Conservation (phyloP, 2,888 invertebrate species). For the Carabus problematicus region DNA sequence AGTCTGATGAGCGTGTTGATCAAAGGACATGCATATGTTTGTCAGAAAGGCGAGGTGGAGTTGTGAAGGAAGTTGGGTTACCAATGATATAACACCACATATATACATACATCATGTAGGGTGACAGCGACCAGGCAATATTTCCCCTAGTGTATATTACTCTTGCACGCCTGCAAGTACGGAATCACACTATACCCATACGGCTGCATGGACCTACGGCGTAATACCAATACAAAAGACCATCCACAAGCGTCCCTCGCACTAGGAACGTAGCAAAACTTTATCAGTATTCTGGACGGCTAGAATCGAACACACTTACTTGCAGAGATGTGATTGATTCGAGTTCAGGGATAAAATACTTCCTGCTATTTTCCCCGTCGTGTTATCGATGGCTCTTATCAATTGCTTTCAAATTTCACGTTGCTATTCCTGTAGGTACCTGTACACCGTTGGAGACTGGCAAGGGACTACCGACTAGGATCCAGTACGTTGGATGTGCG, state of each 20-base stretch:
- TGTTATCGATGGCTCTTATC: constrained; percentile 41
- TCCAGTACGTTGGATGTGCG: too few species aligned
- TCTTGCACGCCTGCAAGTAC: too few species aligned
- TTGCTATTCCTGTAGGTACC: constrained; percentile 7
- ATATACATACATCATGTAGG: constrained; percentile 18
- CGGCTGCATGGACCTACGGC: too few species aligned
- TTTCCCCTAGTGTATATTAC: not conserved
- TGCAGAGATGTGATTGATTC: constrained; percentile 40
- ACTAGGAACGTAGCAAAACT: not conserved
- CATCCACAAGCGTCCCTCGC: too few species aligned
- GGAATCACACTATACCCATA: not conserved
- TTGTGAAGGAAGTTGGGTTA: not conserved
- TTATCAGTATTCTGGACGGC: constrained; percentile 39
- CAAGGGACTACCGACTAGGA: too few species aligned
- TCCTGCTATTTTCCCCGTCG: constrained; percentile 34
- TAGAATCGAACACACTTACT: constrained; percentile 35
- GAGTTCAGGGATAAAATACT: constrained; percentile 41
- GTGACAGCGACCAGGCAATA: constrained; percentile 16
- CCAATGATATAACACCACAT: too few species aligned
- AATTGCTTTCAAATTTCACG: constrained; percentile 41
- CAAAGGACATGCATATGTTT: not conserved
- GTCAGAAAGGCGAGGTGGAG: constrained; percentile 1
- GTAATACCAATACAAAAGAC: too few species aligned
- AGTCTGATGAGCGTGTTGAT: constrained; percentile 10
- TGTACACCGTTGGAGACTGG: not conserved